Percentiles rank a stretch among this genome's conserved stretches.
Evolutionary conservation across 2,113 vertebrate genomes (phyloP).

Genomic region (Neotragus pygmaeus): DNA sequence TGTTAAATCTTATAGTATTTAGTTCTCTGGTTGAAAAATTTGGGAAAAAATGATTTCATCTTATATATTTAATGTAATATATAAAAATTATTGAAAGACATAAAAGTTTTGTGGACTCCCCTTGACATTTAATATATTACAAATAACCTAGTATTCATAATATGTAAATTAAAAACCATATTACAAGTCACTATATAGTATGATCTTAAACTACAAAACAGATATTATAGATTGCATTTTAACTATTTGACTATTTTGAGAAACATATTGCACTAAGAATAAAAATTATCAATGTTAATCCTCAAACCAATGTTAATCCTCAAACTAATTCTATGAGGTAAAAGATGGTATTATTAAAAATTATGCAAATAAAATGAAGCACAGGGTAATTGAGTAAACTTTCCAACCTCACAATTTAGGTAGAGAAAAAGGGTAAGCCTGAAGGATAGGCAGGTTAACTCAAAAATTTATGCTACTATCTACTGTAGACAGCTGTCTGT

Average conservation of each 20-base stretch:
- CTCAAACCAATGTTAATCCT: neutral
- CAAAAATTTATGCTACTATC: neutral
- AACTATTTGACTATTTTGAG: neutral
- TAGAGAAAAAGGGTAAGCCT: neutral
- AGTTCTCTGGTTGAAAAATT: neutral
- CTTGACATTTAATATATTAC: neutral
- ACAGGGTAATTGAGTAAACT: neutral
- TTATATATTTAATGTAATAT: neutral
- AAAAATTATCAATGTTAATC: neutral
- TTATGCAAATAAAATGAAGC: neutral
- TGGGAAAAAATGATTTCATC: neutral
- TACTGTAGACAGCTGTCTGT: neutral
- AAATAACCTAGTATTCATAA: neutral
- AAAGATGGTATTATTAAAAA: neutral
- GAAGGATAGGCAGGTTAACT: neutral
- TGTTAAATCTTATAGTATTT: neutral
- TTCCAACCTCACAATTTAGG: neutral
- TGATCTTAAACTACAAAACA: neutral
- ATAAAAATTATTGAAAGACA: neutral
- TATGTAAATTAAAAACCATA: neutral
- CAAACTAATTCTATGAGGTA: neutral
- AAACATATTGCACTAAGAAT: neutral
- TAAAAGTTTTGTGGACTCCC: neutral
- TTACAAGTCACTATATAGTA: neutral
- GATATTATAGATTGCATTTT: neutral